Conservation (phyloP, 2,888 invertebrate genomes). For the Diachrysia chrysitis region DNA sequence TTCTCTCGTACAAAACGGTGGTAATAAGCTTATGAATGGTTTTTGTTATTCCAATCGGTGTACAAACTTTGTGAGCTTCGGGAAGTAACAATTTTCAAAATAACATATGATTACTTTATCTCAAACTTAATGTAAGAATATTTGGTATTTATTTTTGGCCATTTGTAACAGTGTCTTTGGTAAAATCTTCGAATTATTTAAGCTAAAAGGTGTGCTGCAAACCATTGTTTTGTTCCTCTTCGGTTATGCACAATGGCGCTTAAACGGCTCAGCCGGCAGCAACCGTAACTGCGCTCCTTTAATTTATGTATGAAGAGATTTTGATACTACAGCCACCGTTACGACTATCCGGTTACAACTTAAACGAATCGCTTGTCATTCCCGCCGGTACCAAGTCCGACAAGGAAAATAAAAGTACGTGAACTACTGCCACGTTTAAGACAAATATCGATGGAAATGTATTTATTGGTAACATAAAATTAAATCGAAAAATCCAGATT, state of each 20-base stretch:
- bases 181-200: slow-evolving; percentile 1
- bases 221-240: slow-evolving; percentile 69
- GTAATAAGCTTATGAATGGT: slow-evolving; percentile 74
- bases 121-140: neutral
- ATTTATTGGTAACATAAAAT: neutral
- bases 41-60: slow-evolving; percentile 65
- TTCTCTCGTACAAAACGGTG: slow-evolving; percentile 76
- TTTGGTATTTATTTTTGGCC: slow-evolving; percentile 9
- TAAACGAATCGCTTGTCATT: slow-evolving; percentile 63
- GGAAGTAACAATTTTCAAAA: slow-evolving; percentile 23
- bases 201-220: slow-evolving; percentile 21
- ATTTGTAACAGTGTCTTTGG: slow-evolving; percentile 9
- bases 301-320: slow-evolving; percentile 84
- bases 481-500: too few relatives aligned
- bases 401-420: slow-evolving; percentile 27
- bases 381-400: slow-evolving; percentile 28
- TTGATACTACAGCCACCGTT: slow-evolving; percentile 69
- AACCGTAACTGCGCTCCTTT: slow-evolving; percentile 72
- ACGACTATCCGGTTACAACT: slow-evolving; percentile 59
- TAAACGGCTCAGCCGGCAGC: slow-evolving; percentile 75
- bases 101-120: neutral
- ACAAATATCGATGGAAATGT: neutral
- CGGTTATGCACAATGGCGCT: slow-evolving; percentile 80
- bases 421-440: slow-evolving; percentile 5
- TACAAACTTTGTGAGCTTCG: slow-evolving; percentile 53